Conservation (phyloP, 2,113 vertebrate species). For the Pitta sordida region DNA sequence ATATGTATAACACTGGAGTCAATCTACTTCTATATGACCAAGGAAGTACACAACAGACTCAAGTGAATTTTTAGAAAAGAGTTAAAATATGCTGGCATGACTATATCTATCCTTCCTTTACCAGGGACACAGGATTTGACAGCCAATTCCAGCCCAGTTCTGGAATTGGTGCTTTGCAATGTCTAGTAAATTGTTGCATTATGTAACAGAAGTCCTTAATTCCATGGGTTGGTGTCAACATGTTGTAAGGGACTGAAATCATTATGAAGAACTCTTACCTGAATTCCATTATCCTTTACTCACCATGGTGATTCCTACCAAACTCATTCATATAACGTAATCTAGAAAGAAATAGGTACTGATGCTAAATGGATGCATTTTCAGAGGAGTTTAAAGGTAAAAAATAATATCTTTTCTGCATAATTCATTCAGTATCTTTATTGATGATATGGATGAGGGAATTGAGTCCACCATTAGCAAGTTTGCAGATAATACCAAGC, state of each 20-base stretch:
- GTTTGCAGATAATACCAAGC: too few species aligned
- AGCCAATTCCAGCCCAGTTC: slow-evolving; percentile 52
- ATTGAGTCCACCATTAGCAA: too few species aligned
- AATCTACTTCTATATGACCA: neutral
- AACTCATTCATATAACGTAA: slow-evolving; percentile 19
- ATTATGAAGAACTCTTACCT: slow-evolving; percentile 51
- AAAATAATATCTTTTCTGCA: slow-evolving; percentile 23
- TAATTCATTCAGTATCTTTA: too few species aligned
- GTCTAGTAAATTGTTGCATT: slow-evolving; percentile 54
- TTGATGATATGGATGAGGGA: too few species aligned
- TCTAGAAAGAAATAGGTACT: slow-evolving; percentile 32
- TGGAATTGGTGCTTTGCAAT: slow-evolving; percentile 65
- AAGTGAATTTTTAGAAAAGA: slow-evolving; percentile 17
- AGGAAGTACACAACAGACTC: neutral
- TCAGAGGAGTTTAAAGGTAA: slow-evolving; percentile 24
- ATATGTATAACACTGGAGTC: neutral
- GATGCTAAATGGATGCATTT: slow-evolving; percentile 30
- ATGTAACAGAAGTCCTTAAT: slow-evolving; percentile 63
- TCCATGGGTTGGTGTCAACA: slow-evolving; percentile 47
- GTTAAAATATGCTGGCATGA: slow-evolving; percentile 27
- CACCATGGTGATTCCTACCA: slow-evolving; percentile 53
- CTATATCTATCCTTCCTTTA: slow-evolving; percentile 30
- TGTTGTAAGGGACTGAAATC: slow-evolving; percentile 58
- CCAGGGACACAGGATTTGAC: slow-evolving; percentile 30
- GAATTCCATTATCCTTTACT: slow-evolving; percentile 48